These are phyloP conservation scores for Drosophila sp. DNA, from an alignment of 1,140 invertebrate genomes.

Conservation along the genomic window DNA sequence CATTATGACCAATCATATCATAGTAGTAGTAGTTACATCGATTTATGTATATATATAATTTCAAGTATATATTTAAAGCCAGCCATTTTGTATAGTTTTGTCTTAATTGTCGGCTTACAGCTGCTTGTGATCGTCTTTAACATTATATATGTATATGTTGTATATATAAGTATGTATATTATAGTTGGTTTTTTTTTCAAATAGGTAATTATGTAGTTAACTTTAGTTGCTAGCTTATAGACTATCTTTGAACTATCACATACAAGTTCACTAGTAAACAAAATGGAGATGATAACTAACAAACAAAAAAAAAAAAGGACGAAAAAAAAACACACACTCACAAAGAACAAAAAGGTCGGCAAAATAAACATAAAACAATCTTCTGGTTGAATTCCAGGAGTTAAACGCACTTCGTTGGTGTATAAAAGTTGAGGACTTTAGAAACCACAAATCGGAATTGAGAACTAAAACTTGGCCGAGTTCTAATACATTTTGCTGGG, in stretches of 20 bases:
- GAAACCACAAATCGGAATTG: not conserved
- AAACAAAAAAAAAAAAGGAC: conserved; percentile 9
- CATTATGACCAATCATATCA: not conserved
- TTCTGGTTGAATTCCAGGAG: conserved; percentile 11
- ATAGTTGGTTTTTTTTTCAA: conserved; percentile 11
- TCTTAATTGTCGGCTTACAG: conserved; percentile 15
- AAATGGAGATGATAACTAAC: conserved; percentile 11
- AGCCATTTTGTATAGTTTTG: conserved; percentile 31
- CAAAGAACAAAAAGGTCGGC: conserved; percentile 2
- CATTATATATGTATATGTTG: conserved; percentile 19
- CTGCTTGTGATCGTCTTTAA: conserved; percentile 13
- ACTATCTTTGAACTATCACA: conserved; percentile 82
- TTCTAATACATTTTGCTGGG: too few species aligned
- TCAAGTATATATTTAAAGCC: conserved; percentile 44
- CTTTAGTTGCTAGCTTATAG: conserved; percentile 53
- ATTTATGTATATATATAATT: not conserved
- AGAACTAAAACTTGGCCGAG: not conserved
- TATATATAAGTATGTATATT: conserved; percentile 16
- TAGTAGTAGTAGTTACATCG: not conserved
- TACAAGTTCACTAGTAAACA: conserved; percentile 77
- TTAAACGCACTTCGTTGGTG: conserved; percentile 26
- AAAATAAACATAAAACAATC: not conserved
- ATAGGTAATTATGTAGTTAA: conserved; percentile 6
- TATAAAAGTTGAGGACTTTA: not conserved
- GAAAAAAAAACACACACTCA: conserved; percentile 23